Percentiles rank a stretch among this genome's conserved stretches.
These are phyloP conservation scores for Ceratoteleas bidentatus DNA, from an alignment of 1,140 invertebrate genomes.

Conservation along the genomic window DNA sequence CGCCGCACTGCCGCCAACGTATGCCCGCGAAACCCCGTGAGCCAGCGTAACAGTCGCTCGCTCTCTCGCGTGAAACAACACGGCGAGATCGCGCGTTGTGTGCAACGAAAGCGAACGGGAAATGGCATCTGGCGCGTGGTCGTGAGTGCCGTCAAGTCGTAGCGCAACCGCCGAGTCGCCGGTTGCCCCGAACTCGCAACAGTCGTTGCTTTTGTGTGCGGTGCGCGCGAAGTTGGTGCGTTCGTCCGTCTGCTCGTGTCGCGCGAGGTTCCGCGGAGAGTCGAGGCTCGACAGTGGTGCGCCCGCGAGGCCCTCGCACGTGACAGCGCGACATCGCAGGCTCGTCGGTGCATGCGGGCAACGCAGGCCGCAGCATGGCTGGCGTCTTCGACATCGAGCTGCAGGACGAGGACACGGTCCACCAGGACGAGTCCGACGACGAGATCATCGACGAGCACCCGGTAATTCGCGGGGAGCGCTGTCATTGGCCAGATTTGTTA, in stretches of 20 bases:
- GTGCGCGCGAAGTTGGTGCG: neutral
- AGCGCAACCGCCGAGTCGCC: too few species aligned
- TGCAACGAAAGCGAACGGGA: conserved; percentile 33
- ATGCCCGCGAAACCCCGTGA: too few species aligned
- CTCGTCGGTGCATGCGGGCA: conserved; percentile 71
- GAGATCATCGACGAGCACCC: conserved; percentile 92
- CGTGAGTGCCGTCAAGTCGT: conserved; percentile 18
- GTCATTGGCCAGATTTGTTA: conserved; percentile 1
- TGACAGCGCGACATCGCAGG: conserved; percentile 23
- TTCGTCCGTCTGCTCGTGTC: neutral
- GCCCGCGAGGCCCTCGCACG: conserved; percentile 7
- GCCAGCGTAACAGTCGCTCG: too few species aligned
- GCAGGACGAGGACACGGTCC: conserved; percentile 85
- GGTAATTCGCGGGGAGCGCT: conserved; percentile 79
- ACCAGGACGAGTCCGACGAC: conserved; percentile 89
- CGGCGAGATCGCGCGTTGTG: conserved; percentile 22
- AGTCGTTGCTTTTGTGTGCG: too few species aligned
- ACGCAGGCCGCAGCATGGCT: conserved; percentile 85
- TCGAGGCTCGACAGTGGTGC: neutral
- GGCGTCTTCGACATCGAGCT: conserved; percentile 95
- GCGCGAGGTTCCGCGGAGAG: neutral
- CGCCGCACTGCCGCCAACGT: too few species aligned
- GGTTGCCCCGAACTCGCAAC: too few species aligned
- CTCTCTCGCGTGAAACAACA: too few species aligned
- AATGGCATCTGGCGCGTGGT: conserved; percentile 42